Percentiles rank a stretch among this genome's conserved stretches.
Evolutionary conservation across 1,140 invertebrate genomes (phyloP).

Genomic region (Drosophila hydei): DNA sequence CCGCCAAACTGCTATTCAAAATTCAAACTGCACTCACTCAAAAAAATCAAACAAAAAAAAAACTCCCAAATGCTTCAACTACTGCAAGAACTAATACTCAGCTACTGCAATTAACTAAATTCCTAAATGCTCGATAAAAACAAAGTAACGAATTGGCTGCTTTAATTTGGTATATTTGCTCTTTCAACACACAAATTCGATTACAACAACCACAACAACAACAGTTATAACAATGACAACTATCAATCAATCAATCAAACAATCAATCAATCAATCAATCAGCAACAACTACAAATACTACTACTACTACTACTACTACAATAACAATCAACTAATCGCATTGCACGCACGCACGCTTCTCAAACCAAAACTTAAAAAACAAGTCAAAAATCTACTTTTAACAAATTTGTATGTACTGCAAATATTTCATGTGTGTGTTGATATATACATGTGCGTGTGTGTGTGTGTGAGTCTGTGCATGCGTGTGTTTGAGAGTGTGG

Average conservation of each 20-base stretch:
- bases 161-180: constrained; percentile 71
- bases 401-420: constrained; percentile 72
- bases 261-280: constrained; percentile 8
- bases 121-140: constrained; percentile 35
- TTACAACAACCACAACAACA: constrained; percentile 45
- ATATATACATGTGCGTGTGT: not conserved
- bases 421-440: constrained; percentile 29
- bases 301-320: not conserved
- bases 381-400: constrained; percentile 43
- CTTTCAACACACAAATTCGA: constrained; percentile 48
- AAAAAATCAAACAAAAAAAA: constrained; percentile 18
- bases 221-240: constrained; percentile 43
- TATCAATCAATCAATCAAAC: too few relatives aligned
- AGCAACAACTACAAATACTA: constrained; percentile 18
- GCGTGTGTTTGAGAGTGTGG: constrained; percentile 14
- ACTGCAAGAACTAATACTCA: constrained; percentile 11
- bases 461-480: constrained; percentile 14
- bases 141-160: constrained; percentile 57
- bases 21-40: constrained; percentile 51
- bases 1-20: constrained; percentile 39
- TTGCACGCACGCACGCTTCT: constrained; percentile 62
- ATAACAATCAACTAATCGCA: constrained; percentile 33
- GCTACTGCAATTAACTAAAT: constrained; percentile 50
- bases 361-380: constrained; percentile 22
- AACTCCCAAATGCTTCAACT: constrained; percentile 7